Evolutionary conservation across 2,888 invertebrate genomes (phyloP), one percentile per base, ranked within the genome.

Genomic region (Meta bourneti): DNA sequence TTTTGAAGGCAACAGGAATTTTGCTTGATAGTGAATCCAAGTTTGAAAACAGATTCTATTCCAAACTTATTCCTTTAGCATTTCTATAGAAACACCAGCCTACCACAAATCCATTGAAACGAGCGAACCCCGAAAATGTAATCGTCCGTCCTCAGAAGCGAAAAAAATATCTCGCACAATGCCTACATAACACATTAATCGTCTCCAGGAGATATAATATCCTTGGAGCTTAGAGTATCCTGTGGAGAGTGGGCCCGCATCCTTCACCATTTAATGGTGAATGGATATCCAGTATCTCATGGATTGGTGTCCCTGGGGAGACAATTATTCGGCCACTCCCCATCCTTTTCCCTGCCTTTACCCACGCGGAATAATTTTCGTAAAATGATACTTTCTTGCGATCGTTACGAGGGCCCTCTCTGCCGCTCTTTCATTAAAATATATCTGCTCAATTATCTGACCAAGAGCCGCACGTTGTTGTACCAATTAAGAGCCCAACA

Each of bases 371-470:
- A 78, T 78, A 84, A 79, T 80, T 90, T 74, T 69, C 61, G 90
- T 79, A 84, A 90, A 79, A 71, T 48, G 79, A 83, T 74, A 71
- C 90, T 90, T 79, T 11, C 84, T 79, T 84, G 54, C n/a, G 71
- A 71, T 89, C 75, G 83, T 83, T 83, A 89, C 77, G 19, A n/a
- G 19, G 69, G 6, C 34, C 71, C 19, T 34, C n/a, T 74, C 48
- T 20, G 48, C 34, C 20, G 77, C 20, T 49, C 81, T 20, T 71
- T 89, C 83, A 77, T 89, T 71, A 77, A 69, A 70, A 89, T 83
- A 70, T 77, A 89, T 82, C 48, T 54, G 71, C 82, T 78, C 77
- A 82, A 78, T 89, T 81, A 87, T 49, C 77, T 13, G n/a, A 16
- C 34, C 34, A 54, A 75, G 34, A 49, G 49, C n/a, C 49, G 13